Conservation (phyloP, 1,140 invertebrate genomes). For the Monomorium pharaonis region DNA sequence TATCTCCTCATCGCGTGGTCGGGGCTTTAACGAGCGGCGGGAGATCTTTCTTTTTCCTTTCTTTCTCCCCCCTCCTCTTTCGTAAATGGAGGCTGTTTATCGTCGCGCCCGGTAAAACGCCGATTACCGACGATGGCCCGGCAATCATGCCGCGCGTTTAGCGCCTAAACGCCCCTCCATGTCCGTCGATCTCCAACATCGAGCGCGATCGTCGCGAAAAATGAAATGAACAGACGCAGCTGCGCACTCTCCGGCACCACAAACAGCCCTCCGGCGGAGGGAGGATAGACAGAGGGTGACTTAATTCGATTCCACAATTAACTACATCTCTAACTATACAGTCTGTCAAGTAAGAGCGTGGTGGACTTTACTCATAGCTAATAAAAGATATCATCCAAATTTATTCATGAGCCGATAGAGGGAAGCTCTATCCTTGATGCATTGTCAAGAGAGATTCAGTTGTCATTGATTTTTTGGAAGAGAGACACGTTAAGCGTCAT, state of each 20-base stretch:
- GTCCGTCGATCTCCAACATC: not conserved
- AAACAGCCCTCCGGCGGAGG: not conserved
- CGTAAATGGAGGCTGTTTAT: slow-evolving; percentile 46
- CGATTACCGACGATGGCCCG: slow-evolving; percentile 23
- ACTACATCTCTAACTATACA: not conserved
- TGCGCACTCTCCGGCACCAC: not conserved
- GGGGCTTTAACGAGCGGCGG: slow-evolving; percentile 40
- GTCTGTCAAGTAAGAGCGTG: too few relatives aligned
- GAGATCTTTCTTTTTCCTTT: not conserved
- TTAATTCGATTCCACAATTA: not conserved
- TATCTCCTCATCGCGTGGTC: slow-evolving; percentile 42
- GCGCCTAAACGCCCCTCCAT: not conserved
- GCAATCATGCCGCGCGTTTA: slow-evolving; percentile 26
- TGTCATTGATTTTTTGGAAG: too few relatives aligned
- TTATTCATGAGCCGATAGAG: too few relatives aligned
- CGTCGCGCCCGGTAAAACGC: slow-evolving; percentile 33
- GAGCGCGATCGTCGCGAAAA: not conserved
- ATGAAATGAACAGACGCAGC: not conserved
- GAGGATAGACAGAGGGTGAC: not conserved
- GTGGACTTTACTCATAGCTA: too few relatives aligned
- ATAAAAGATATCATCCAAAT: too few relatives aligned
- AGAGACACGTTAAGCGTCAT: too few relatives aligned
- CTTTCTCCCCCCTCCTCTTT: not conserved
- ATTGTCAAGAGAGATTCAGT: too few relatives aligned
- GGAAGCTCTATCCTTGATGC: too few relatives aligned